Evolutionary conservation across 1,140 invertebrate species (phyloP).

Genomic region (Drosophila ananassae): DNA sequence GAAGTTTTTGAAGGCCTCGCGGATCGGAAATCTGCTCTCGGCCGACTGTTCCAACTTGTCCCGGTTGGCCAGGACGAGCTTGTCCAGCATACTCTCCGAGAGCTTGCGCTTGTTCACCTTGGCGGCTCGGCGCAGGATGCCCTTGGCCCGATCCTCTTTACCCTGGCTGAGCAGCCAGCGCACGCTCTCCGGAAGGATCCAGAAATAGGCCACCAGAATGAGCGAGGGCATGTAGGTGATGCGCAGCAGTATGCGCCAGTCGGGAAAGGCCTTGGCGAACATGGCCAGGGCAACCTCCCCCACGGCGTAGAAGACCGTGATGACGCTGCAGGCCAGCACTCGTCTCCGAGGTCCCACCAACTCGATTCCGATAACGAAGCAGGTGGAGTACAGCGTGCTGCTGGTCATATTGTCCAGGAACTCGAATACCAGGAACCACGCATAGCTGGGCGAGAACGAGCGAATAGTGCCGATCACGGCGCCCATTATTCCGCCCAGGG

Average conservation of each 20-base stretch:
- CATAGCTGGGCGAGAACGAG: slow-evolving; percentile 88
- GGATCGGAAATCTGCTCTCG: slow-evolving; percentile 83
- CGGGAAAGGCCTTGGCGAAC: slow-evolving; percentile 88
- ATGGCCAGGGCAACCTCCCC: slow-evolving; percentile 89
- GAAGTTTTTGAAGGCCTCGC: slow-evolving; percentile 86
- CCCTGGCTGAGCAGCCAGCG: slow-evolving; percentile 91
- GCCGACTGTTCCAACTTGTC: slow-evolving; percentile 77
- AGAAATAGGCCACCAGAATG: slow-evolving; percentile 86
- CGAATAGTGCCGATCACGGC: slow-evolving; percentile 87
- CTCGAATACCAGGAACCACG: slow-evolving; percentile 87
- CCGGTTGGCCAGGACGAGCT: slow-evolving; percentile 80
- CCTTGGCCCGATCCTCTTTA: slow-evolving; percentile 87
- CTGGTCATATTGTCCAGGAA: slow-evolving; percentile 87
- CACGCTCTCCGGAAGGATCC: slow-evolving; percentile 87
- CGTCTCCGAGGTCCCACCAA: slow-evolving; percentile 90
- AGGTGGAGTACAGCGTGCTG: slow-evolving; percentile 87
- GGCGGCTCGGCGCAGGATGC: slow-evolving; percentile 87
- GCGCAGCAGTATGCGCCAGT: slow-evolving; percentile 89
- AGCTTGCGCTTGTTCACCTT: slow-evolving; percentile 88
- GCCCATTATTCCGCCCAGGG: slow-evolving; percentile 86
- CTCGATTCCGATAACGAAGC: slow-evolving; percentile 89
- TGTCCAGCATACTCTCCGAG: slow-evolving; percentile 85
- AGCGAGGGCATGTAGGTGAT: slow-evolving; percentile 88
- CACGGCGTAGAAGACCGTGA: slow-evolving; percentile 89
- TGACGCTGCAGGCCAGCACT: slow-evolving; percentile 89